A percentile compares a stretch with the other conserved stretches of the same genome.
phyloP scores from a whole-genome alignment of 1,140 invertebrate species.

The Hypsibius dujardini region DNA sequence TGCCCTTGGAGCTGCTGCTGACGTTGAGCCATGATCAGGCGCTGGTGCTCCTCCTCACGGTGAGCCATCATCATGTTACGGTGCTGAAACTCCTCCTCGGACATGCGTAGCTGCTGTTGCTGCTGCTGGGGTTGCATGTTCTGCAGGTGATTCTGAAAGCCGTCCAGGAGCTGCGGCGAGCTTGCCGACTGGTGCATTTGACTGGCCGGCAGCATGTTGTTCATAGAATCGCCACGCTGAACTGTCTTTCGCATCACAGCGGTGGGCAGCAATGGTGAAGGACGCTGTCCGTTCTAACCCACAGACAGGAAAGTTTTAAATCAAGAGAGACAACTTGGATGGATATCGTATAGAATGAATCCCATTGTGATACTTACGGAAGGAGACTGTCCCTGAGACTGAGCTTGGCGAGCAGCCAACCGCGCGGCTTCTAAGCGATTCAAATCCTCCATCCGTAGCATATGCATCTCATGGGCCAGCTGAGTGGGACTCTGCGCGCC shows the following conservation, averaged over 20 bases:
- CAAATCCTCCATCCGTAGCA: too few species aligned
- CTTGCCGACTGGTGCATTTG: not conserved
- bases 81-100: not conserved
- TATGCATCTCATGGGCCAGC: too few species aligned
- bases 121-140: not conserved
- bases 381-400: too few species aligned
- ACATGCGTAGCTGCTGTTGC: not conserved
- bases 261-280: not conserved
- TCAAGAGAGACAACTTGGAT: too few species aligned
- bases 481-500: too few species aligned
- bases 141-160: not conserved
- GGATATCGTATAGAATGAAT: too few species aligned
- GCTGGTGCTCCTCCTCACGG: not conserved
- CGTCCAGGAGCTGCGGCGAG: not conserved
- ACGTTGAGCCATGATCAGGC: not conserved
- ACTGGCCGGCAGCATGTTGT: not conserved
- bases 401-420: too few species aligned
- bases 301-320: too few species aligned
- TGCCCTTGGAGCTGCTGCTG: not conserved
- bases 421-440: too few species aligned
- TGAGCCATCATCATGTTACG: not conserved
- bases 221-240: conserved; percentile 2
- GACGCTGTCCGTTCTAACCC: too few species aligned
- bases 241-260: conserved; percentile 6
- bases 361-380: too few species aligned